These are phyloP conservation scores for Rotaria socialis DNA, from an alignment of 2,888 invertebrate genomes.

Conservation along the genomic window DNA sequence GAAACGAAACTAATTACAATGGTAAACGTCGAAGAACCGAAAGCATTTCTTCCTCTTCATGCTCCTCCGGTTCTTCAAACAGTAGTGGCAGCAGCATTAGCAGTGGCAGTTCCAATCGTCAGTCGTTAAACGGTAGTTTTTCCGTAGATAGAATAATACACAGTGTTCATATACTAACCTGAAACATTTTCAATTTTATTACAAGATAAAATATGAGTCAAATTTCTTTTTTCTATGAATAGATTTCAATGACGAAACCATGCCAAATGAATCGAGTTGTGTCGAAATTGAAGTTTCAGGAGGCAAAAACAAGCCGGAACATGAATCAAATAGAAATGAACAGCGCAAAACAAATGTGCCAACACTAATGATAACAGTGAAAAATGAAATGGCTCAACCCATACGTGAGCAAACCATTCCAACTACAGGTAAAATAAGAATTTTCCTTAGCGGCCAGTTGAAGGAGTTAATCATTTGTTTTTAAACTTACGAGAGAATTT, in stretches of 20 bases:
- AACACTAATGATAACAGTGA: slow-evolving; percentile 10
- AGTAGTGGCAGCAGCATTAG: neutral
- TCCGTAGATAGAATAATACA: neutral
- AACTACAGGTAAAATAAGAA: neutral
- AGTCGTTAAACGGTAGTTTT: neutral
- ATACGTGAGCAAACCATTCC: neutral
- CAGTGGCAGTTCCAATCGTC: neutral
- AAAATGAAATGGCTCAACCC: slow-evolving; percentile 17
- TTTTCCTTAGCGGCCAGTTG: too few species aligned
- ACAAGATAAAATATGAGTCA: neutral
- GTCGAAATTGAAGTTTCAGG: neutral
- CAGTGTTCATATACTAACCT: too few species aligned
- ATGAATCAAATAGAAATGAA: neutral
- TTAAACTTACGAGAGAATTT: too few species aligned
- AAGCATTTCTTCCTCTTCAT: neutral
- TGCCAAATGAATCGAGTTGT: neutral
- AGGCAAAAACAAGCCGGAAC: neutral
- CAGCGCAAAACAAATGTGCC: neutral
- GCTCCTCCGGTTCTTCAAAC: neutral
- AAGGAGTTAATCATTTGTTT: too few species aligned
- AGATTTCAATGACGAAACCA: neutral
- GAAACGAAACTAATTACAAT: neutral
- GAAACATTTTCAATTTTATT: too few species aligned
- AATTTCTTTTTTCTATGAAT: neutral
- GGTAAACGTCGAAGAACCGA: neutral